A percentile compares a stretch with the other conserved stretches of the same genome.
Conservation (phyloP, 2,888 invertebrate species). For the Ischnus inquisitorius region DNA sequence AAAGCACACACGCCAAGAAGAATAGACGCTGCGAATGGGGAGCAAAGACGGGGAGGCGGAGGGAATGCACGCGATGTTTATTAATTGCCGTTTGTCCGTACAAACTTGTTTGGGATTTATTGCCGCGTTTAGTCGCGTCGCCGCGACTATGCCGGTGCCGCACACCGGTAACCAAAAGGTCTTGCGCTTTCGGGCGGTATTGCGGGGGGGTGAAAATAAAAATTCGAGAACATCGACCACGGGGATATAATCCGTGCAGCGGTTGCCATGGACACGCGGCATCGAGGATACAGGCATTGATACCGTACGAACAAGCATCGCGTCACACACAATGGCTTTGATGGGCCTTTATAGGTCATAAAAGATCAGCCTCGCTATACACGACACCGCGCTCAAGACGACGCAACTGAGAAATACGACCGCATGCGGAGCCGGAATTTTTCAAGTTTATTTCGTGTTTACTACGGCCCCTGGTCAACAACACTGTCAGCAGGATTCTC, state of each 20-base stretch:
- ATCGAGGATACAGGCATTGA: constrained; percentile 9
- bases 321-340: constrained; percentile 45
- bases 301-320: constrained; percentile 24
- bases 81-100: constrained; percentile 53
- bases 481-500: not conserved
- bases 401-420: constrained; percentile 46
- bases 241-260: constrained; percentile 6
- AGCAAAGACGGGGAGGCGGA: constrained; percentile 19
- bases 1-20: not conserved
- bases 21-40: constrained; percentile 40
- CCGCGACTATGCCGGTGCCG: constrained; percentile 31
- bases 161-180: not conserved
- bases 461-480: constrained; percentile 53
- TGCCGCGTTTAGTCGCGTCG: constrained; percentile 10
- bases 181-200: not conserved
- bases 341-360: constrained; percentile 75
- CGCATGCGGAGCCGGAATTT: constrained; percentile 72
- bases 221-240: constrained; percentile 17
- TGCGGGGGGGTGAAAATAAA: constrained; percentile 24
- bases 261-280: constrained; percentile 55
- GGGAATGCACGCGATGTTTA: constrained; percentile 50
- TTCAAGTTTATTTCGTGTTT: constrained; percentile 74
- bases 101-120: constrained; percentile 58
- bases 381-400: not conserved
- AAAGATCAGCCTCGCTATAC: constrained; percentile 58